Conservation (phyloP, 2,888 invertebrate genomes). For the Tuta absoluta region DNA sequence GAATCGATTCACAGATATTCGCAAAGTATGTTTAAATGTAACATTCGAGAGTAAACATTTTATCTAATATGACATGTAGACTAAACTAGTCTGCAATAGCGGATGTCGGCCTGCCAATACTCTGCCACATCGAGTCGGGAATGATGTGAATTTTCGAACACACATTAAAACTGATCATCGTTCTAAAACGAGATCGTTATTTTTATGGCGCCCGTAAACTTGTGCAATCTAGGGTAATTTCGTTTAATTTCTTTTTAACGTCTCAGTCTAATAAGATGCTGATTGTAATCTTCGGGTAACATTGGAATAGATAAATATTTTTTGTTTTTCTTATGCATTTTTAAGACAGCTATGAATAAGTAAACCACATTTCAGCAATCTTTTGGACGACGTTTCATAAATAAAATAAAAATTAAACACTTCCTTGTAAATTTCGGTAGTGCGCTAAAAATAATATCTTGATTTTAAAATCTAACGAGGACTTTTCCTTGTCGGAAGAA, state of each 20-base stretch:
- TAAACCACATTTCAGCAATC: no score
- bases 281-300: background rate
- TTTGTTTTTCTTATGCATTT: no score
- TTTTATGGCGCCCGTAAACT: slow-evolving; percentile 47
- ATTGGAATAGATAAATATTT: no score
- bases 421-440: no score
- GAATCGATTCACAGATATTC: no score
- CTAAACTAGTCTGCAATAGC: slow-evolving; percentile 38
- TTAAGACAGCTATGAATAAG: no score
- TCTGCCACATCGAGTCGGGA: slow-evolving; percentile 25
- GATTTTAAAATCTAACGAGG: no score
- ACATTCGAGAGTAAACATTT: background rate
- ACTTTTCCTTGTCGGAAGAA: no score
- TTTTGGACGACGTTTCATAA: no score
- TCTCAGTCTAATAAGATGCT: background rate
- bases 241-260: background rate
- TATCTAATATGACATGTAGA: slow-evolving; percentile 25
- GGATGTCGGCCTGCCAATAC: slow-evolving; percentile 31
- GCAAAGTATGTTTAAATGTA: background rate
- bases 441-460: no score
- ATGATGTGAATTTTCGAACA: slow-evolving; percentile 32
- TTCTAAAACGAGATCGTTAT: slow-evolving; percentile 46
- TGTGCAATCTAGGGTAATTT: slow-evolving; percentile 2
- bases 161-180: slow-evolving; percentile 42
- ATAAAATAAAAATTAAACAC: no score